These are phyloP conservation scores for Oreotrochilus melanogaster DNA, from an alignment of 2,113 vertebrate species.

Conservation along the genomic window DNA sequence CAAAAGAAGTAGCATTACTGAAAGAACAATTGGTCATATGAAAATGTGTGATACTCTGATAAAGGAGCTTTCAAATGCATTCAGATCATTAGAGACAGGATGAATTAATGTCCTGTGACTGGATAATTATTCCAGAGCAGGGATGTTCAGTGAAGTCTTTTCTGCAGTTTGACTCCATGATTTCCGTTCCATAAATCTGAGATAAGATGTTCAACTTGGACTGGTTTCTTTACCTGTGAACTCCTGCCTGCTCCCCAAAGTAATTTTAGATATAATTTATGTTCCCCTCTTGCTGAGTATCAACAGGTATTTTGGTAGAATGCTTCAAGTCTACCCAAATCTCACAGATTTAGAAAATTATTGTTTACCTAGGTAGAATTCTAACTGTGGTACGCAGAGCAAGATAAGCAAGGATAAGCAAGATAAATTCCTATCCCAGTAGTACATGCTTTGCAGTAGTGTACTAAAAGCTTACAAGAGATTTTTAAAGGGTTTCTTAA, in stretches of 20 bases:
- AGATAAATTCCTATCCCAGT: neutral
- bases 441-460: neutral
- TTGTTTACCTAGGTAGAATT: neutral
- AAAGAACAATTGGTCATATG: accelerated
- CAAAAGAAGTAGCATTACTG: neutral
- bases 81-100: neutral
- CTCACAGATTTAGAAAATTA: neutral
- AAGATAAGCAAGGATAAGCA: neutral
- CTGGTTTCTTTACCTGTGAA: neutral
- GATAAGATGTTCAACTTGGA: neutral
- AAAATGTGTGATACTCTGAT: neutral
- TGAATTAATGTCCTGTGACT: neutral
- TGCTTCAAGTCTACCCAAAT: neutral
- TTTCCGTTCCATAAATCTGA: neutral
- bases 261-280: neutral
- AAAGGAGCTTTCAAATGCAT: neutral
- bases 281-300: neutral
- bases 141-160: neutral
- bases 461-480: neutral
- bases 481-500: neutral
- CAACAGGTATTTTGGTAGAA: neutral
- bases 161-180: neutral
- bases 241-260: neutral
- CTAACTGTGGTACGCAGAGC: neutral
- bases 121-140: neutral